phyloP scores from a whole-genome alignment of 2,888 invertebrate species.

The Drosophila robusta region DNA sequence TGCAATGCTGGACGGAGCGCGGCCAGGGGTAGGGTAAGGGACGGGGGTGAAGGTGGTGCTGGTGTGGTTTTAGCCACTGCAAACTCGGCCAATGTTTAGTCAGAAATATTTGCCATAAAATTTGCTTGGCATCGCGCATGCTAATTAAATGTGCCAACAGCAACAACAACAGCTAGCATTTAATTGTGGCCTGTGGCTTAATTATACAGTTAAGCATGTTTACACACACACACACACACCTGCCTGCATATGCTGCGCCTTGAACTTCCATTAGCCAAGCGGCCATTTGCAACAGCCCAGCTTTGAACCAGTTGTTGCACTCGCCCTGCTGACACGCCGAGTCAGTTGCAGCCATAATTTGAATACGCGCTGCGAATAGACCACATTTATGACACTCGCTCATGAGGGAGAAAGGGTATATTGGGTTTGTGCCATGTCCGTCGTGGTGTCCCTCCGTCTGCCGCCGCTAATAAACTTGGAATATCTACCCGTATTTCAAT shows the following conservation, averaged over 20 bases:
- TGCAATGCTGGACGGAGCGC: slow-evolving; percentile 42
- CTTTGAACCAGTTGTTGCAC: slow-evolving; percentile 30
- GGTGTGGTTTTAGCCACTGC: neutral
- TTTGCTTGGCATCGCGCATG: slow-evolving; percentile 37
- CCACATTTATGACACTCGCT: neutral
- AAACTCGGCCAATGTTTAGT: slow-evolving; percentile 45
- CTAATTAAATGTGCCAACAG: slow-evolving; percentile 64
- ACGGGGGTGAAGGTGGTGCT: no score
- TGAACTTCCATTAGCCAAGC: slow-evolving; percentile 51
- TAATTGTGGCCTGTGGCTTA: slow-evolving; percentile 41
- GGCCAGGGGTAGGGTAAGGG: neutral
- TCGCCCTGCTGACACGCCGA: slow-evolving; percentile 42
- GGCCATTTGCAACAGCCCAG: slow-evolving; percentile 19
- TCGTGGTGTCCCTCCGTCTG: no score
- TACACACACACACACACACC: slow-evolving; percentile 4
- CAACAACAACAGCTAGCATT: slow-evolving; percentile 34
- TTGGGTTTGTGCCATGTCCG: no score
- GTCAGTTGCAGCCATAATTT: slow-evolving; percentile 36
- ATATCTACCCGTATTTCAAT: no score
- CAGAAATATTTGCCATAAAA: slow-evolving; percentile 51
- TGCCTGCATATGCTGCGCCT: slow-evolving; percentile 20
- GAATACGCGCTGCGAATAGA: slow-evolving; percentile 26
- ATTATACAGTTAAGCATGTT: slow-evolving; percentile 40
- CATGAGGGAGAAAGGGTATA: no score
- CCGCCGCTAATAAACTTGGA: no score